These are phyloP conservation scores for Ptychobarbus kaznakovi DNA, from an alignment of 2,797 vertebrate genomes.

Conservation along the genomic window DNA sequence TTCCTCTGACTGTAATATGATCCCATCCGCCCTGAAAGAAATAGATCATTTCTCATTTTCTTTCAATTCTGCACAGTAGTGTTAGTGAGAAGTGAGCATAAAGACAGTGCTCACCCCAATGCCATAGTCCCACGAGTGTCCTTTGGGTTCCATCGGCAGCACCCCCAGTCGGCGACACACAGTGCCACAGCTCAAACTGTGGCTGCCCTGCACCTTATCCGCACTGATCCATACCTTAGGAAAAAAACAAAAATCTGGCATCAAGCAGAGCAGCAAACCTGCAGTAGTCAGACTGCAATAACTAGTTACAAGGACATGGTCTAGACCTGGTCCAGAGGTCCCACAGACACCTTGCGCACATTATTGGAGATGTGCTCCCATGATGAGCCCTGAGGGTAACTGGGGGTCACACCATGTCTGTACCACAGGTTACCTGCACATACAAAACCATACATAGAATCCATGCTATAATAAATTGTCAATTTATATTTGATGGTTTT, in stretches of 20 bases:
- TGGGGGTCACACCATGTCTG: slow-evolving; percentile 88
- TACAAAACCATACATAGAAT: neutral
- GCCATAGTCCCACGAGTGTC: slow-evolving; percentile 94
- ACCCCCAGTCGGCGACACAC: slow-evolving; percentile 91
- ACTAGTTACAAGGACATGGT: slow-evolving; percentile 1
- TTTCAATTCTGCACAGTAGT: neutral
- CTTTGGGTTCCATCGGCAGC: slow-evolving; percentile 87
- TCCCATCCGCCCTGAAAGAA: slow-evolving; percentile 92
- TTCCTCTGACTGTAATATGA: slow-evolving; percentile 89
- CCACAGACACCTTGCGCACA: slow-evolving; percentile 91
- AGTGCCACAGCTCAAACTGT: slow-evolving; percentile 92
- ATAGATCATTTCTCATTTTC: neutral
- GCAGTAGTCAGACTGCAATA: neutral
- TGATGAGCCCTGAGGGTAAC: slow-evolving; percentile 91
- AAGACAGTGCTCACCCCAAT: slow-evolving; percentile 90
- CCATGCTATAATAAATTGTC: neutral
- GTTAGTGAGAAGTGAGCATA: slow-evolving; percentile 62
- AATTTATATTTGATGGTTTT: neutral
- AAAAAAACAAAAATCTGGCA: neutral
- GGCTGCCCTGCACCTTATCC: slow-evolving; percentile 96
- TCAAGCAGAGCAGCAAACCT: neutral
- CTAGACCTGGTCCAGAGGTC: slow-evolving; percentile 94
- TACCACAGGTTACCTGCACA: slow-evolving; percentile 94
- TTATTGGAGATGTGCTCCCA: slow-evolving; percentile 98
- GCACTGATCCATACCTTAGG: slow-evolving; percentile 96